A percentile compares a stretch with the other conserved stretches of the same genome.
Evolutionary conservation across 2,888 invertebrate genomes (phyloP).

Genomic region (Arctia plantaginis): DNA sequence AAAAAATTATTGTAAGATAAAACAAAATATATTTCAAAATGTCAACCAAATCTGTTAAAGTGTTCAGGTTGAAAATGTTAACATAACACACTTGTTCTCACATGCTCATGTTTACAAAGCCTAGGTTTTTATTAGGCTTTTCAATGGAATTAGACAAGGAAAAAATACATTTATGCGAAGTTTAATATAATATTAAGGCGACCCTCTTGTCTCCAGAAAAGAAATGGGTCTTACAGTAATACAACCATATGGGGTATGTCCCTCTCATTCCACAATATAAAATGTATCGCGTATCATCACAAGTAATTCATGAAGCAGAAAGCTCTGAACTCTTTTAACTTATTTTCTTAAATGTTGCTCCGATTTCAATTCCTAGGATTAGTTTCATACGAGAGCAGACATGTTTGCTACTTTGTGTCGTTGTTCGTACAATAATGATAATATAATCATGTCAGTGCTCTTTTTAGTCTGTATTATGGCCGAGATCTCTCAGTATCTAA

Average conservation of each 20-base stretch:
- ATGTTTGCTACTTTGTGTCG: constrained; percentile 1
- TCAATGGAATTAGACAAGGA: not conserved
- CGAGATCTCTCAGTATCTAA: constrained; percentile 25
- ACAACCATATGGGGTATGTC: not conserved
- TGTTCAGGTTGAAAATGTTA: no score
- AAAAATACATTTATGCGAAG: not conserved
- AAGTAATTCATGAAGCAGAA: constrained; percentile 25
- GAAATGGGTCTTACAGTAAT: not conserved
- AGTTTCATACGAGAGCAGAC: constrained; percentile 17
- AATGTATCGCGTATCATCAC: not conserved
- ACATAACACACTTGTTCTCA: not conserved
- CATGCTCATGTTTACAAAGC: not conserved
- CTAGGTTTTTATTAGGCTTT: not conserved
- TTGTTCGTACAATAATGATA: constrained; percentile 21
- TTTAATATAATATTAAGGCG: not conserved
- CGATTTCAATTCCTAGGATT: constrained; percentile 28
- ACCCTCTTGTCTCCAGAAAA: not conserved
- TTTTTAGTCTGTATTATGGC: constrained; percentile 28
- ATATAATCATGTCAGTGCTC: constrained; percentile 34
- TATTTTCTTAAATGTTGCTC: constrained; percentile 29
- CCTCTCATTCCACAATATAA: not conserved
- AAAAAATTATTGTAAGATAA: no score
- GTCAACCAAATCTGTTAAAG: no score
- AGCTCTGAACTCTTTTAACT: constrained; percentile 25
- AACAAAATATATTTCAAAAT: no score